Evolutionary conservation across 2,113 vertebrate genomes (phyloP), one percentile per base, ranked within the genome.

Genomic region (Hystrix cristata): DNA sequence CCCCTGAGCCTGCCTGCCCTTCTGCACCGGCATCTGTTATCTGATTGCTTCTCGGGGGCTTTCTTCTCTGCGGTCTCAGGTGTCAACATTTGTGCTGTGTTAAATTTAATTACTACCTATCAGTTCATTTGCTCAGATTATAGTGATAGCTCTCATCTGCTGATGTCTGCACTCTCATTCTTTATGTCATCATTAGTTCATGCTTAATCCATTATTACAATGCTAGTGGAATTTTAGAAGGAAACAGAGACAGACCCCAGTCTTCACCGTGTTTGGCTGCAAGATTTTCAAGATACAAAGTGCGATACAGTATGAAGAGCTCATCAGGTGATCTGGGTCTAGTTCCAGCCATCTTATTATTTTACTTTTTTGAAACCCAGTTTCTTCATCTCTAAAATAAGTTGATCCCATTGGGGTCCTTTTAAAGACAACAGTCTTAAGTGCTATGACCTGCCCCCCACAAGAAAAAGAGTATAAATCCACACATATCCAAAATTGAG

Each of bases 371-470:
- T 87, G 74, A 43, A 65, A 3, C 14, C 78, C 76, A 14, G 13
- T 57, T 83, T 95, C n/a, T 67, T 93, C 25, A 13, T 88, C 53
- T 94, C 62, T 55, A 25, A 96, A 87, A 53, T 31, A 38, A 57
- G 46, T 43, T 48, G 67, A 25, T 67, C 25, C 91, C 27, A 25
- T 53, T 11, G 0, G 55, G 59, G 18, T 81, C 14, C 25, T 53
- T 93, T 86, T 72, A 18, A 90, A 87, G 57, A 90, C 5, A 13
- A 81, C 65, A 53, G 51, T 60, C 38, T 38, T 38, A 46, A 84
- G 86, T 87, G 34, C 31, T 57, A 5, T 76, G 69, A 19, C 14
- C 29, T 18, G 19, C 43, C 69, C 21, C 38, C 38, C 38, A 72
- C 23, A 23, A 27, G 13, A 34, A 34, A 29, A 29, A 62, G 8